Conservation (phyloP, 2,113 vertebrate species). For the Calonectris borealis region DNA sequence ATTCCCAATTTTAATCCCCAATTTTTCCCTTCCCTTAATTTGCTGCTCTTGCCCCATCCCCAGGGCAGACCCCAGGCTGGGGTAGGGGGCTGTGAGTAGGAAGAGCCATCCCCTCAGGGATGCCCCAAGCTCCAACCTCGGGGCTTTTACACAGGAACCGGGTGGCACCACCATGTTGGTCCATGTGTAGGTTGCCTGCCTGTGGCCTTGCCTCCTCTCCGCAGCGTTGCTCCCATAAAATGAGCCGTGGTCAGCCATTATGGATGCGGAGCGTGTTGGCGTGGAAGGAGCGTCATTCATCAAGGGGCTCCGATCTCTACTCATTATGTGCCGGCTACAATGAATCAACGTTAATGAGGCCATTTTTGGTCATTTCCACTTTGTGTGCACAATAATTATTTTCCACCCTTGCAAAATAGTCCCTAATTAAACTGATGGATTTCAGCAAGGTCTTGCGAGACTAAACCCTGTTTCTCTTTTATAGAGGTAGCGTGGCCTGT, state of each 20-base stretch:
- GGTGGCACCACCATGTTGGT: neutral
- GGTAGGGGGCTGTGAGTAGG: neutral
- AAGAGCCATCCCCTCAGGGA: neutral
- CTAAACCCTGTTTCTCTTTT: neutral
- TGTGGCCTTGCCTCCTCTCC: neutral
- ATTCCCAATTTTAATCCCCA: neutral
- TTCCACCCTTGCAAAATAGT: constrained; percentile 12
- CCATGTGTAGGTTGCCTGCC: neutral
- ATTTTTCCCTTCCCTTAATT: neutral
- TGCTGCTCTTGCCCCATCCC: neutral
- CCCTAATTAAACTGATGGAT: constrained; percentile 50
- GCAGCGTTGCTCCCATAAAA: neutral
- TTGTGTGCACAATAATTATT: constrained; percentile 12
- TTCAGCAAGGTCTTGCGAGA: neutral
- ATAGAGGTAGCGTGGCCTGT: neutral
- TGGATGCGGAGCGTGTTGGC: rapidly evolving
- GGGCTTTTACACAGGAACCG: neutral
- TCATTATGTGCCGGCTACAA: neutral
- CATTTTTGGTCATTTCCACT: constrained; percentile 40
- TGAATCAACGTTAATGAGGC: constrained; percentile 49
- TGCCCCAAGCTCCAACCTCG: neutral
- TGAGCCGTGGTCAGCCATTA: neutral
- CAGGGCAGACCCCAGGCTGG: neutral
- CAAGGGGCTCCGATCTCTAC: neutral
- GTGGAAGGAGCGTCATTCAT: neutral